These are phyloP conservation scores for Amphiprion ocellaris DNA, from an alignment of 2,113 vertebrate genomes.

Conservation along the genomic window DNA sequence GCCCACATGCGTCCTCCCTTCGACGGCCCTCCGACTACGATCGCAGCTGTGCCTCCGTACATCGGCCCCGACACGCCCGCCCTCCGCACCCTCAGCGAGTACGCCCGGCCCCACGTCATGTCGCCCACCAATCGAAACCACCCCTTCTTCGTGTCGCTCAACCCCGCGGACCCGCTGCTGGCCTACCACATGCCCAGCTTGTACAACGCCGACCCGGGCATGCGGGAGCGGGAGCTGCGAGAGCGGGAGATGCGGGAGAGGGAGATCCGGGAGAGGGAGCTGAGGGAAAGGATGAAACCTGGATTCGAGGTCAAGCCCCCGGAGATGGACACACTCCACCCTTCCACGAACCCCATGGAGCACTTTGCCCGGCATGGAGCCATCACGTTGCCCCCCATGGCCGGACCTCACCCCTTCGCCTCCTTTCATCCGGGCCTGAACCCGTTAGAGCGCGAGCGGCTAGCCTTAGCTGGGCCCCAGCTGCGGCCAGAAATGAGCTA, in stretches of 20 bases:
- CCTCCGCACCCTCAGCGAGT: constrained; percentile 97
- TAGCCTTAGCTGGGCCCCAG: constrained; percentile 94
- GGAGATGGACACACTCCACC: constrained; percentile 94
- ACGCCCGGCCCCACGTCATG: constrained; percentile 98
- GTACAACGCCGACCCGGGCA: constrained; percentile 94
- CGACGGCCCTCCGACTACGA: constrained; percentile 94
- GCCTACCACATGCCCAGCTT: constrained; percentile 97
- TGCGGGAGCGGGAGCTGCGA: constrained; percentile 94
- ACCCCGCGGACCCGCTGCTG: constrained; percentile 93
- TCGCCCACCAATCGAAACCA: constrained; percentile 98
- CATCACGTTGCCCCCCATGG: constrained; percentile 92
- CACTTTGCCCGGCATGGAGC: constrained; percentile 97
- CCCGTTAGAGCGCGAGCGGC: constrained; percentile 94
- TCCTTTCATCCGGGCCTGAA: constrained; percentile 96
- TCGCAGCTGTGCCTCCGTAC: constrained; percentile 96
- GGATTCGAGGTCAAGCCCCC: constrained; percentile 99
- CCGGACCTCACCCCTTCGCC: constrained; percentile 94
- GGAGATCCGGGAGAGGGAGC: constrained; percentile 93
- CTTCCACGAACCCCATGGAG: constrained; percentile 98
- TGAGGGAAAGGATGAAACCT: constrained; percentile 97
- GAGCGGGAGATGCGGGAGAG: constrained; percentile 94
- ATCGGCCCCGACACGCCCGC: constrained; percentile 97
- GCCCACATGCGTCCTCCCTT: constrained; percentile 92
- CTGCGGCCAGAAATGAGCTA: constrained; percentile 97
- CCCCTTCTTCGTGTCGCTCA: constrained; percentile 97